Conservation (phyloP, 2,797 vertebrate genomes). For the Kryptopterus vitreolus region DNA sequence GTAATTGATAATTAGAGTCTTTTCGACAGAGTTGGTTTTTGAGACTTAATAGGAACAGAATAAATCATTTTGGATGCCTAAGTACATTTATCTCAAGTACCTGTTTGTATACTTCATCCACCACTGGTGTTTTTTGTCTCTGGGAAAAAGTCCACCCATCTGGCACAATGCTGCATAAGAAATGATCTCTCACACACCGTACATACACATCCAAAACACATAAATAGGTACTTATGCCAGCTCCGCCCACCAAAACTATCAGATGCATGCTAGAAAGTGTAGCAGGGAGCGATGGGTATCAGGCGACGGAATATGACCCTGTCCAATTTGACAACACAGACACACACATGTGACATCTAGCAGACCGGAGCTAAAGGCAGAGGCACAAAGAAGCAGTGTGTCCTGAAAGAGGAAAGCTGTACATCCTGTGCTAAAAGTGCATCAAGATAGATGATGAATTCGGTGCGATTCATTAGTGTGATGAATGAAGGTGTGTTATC, state of each 20-base stretch:
- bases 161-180: conserved; percentile 50
- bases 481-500: conserved; percentile 58
- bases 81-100: no score
- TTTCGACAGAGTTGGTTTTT: no score
- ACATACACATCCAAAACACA: conserved; percentile 27
- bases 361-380: conserved; percentile 27
- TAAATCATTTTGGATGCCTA: no score
- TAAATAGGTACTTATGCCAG: conserved; percentile 51
- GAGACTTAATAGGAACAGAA: no score
- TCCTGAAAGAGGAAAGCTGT: conserved; percentile 45
- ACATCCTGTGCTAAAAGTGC: conserved; percentile 49
- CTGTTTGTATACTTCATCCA: no score
- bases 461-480: conserved; percentile 56
- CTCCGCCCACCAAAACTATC: conserved; percentile 37
- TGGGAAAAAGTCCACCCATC: conserved; percentile 1
- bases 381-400: conserved; percentile 16
- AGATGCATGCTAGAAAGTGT: conserved; percentile 39
- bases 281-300: conserved; percentile 48
- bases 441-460: conserved; percentile 56
- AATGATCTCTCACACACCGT: conserved; percentile 18
- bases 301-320: conserved; percentile 40
- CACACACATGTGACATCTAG: conserved; percentile 41
- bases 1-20: no score
- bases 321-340: conserved; percentile 31
- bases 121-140: no score